Conservation (phyloP, 2,888 invertebrate species). For the Caenorhabditis wallacei region DNA sequence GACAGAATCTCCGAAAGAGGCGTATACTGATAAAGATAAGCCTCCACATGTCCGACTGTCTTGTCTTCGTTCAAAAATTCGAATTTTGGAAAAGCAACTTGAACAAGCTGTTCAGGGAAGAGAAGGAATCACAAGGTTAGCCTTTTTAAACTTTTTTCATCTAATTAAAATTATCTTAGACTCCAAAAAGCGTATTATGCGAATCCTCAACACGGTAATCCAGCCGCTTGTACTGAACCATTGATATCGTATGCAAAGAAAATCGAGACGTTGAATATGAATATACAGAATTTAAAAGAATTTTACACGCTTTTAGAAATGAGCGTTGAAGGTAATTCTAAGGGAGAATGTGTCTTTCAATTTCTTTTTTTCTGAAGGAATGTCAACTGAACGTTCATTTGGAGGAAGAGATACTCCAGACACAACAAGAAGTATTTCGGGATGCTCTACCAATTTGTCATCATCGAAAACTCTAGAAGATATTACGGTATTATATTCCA, state of each 20-base stretch:
- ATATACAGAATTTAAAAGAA: constrained; percentile 60
- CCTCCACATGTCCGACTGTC: constrained; percentile 53
- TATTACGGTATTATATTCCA: background rate
- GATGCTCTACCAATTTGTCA: constrained; percentile 49
- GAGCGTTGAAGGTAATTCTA: constrained; percentile 31
- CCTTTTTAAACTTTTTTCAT: background rate
- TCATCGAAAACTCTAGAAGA: constrained; percentile 47
- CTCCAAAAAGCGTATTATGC: constrained; percentile 89
- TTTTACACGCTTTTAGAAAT: constrained; percentile 61
- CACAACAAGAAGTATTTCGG: constrained; percentile 55
- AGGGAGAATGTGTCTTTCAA: background rate
- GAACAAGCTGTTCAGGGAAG: constrained; percentile 54
- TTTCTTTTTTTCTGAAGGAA: background rate
- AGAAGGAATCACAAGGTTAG: constrained; percentile 53
- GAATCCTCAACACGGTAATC: constrained; percentile 95
- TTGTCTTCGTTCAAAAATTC: constrained; percentile 48
- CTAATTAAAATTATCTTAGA: too few relatives aligned
- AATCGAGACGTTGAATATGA: constrained; percentile 88
- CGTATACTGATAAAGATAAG: constrained; percentile 14
- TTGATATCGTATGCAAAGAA: constrained; percentile 94
- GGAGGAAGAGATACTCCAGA: constrained; percentile 58
- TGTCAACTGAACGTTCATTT: constrained; percentile 42
- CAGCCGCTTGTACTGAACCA: constrained; percentile 96
- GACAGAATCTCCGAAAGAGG: constrained; percentile 12
- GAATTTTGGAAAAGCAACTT: constrained; percentile 44